These are phyloP conservation scores for Cryptoblepharus egeriae DNA, from an alignment of 2,797 vertebrate species.

Conservation along the genomic window DNA sequence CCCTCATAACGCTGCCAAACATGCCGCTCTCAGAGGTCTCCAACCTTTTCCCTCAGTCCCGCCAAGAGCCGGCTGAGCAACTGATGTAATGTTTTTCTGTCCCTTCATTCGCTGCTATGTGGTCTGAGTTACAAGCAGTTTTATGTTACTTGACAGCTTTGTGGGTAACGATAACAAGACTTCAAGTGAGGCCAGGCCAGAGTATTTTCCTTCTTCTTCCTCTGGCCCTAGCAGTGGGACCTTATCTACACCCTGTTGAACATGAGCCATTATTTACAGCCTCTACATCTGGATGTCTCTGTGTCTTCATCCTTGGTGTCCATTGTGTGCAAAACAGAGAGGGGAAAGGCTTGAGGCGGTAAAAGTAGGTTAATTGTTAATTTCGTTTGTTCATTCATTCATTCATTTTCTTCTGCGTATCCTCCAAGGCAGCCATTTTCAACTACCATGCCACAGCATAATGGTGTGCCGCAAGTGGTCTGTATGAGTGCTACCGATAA, in stretches of 20 bases:
- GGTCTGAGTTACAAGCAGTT: neutral
- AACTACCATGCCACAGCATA: no score
- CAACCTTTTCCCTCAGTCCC: neutral
- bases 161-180: neutral
- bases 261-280: neutral
- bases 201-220: slow-evolving; percentile 20
- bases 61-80: neutral
- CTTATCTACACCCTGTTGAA: slow-evolving; percentile 22
- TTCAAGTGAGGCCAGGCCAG: neutral
- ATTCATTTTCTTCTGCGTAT: no score
- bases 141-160: neutral
- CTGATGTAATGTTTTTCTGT: neutral
- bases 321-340: no score
- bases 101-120: neutral
- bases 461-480: no score
- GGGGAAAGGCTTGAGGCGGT: neutral
- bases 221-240: neutral
- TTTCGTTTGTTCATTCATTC: no score
- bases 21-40: neutral
- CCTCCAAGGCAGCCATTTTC: no score
- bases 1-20: neutral
- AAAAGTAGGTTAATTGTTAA: neutral
- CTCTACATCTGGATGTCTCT: neutral
- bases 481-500: no score
- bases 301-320: no score